Conservation (phyloP, 2,888 invertebrate genomes). For the Eupithecia insigniata region DNA sequence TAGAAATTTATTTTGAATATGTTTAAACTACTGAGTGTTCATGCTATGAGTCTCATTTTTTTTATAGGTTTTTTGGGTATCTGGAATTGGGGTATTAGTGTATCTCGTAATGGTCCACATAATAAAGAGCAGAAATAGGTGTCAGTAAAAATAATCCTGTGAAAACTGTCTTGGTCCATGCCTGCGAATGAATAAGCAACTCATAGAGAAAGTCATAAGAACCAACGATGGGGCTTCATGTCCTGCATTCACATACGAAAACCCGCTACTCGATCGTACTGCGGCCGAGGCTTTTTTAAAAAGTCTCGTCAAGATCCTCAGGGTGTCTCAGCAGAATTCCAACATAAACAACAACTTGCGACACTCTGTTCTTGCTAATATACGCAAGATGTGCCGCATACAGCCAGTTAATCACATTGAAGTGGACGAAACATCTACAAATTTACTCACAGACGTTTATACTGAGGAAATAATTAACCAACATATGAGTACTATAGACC, state of each 20-base stretch:
- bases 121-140: neutral
- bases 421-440: slow-evolving; percentile 60
- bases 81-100: slow-evolving; percentile 1
- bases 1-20: no score
- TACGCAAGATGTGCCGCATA: slow-evolving; percentile 65
- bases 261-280: slow-evolving; percentile 68
- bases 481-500: slow-evolving; percentile 25
- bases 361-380: slow-evolving; percentile 62
- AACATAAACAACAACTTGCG: slow-evolving; percentile 64
- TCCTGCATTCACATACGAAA: slow-evolving; percentile 64
- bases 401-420: slow-evolving; percentile 63
- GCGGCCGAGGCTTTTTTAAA: slow-evolving; percentile 66
- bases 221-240: slow-evolving; percentile 55
- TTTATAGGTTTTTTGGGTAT: neutral
- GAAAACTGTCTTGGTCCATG: neutral
- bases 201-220: slow-evolving; percentile 68
- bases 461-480: slow-evolving; percentile 48
- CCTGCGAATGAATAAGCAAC: slow-evolving; percentile 64
- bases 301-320: slow-evolving; percentile 70
- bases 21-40: no score
- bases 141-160: neutral
- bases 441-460: slow-evolving; percentile 59
- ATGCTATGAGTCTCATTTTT: no score
- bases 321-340: slow-evolving; percentile 57
- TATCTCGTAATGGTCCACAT: neutral